These are phyloP conservation scores for Eristalinus sepulchralis DNA, from an alignment of 2,888 invertebrate species.

Conservation along the genomic window DNA sequence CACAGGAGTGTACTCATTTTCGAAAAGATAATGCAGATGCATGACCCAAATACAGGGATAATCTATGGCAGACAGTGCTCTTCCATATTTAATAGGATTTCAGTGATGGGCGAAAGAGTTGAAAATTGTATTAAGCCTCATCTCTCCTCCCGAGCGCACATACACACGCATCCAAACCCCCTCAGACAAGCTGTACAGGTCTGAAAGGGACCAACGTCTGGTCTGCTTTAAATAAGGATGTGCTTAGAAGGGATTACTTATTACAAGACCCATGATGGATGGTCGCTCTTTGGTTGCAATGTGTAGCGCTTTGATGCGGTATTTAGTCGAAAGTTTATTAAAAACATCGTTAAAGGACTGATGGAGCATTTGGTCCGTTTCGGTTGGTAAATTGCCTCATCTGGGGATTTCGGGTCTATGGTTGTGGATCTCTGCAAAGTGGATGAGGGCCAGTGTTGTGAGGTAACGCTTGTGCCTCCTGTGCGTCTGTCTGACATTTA, in stretches of 20 bases:
- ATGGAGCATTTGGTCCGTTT: not conserved
- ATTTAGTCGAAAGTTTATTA: conserved; percentile 1
- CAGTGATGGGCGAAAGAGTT: conserved; percentile 1
- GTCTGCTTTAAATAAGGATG: conserved; percentile 3
- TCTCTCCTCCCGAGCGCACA: not conserved
- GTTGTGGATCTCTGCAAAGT: not conserved
- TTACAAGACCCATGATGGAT: conserved; percentile 4
- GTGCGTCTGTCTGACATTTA: not conserved
- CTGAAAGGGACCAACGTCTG: not conserved
- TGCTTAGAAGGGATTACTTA: conserved; percentile 1
- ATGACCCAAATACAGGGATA: conserved; percentile 61
- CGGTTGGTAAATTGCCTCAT: not conserved
- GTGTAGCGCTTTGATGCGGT: not conserved
- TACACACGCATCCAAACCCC: not conserved
- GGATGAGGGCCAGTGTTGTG: not conserved
- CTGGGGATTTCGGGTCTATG: not conserved
- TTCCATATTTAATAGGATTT: conserved; percentile 18
- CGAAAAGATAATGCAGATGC: conserved; percentile 58
- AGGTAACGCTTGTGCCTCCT: not conserved
- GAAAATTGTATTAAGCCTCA: not conserved
- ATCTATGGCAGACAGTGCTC: conserved; percentile 23
- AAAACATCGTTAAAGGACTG: not conserved
- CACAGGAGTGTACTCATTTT: conserved; percentile 41
- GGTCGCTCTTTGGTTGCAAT: not conserved
- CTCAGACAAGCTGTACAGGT: not conserved